These are phyloP conservation scores for Philantomba maxwellii DNA, from an alignment of 2,113 vertebrate genomes.

Conservation along the genomic window DNA sequence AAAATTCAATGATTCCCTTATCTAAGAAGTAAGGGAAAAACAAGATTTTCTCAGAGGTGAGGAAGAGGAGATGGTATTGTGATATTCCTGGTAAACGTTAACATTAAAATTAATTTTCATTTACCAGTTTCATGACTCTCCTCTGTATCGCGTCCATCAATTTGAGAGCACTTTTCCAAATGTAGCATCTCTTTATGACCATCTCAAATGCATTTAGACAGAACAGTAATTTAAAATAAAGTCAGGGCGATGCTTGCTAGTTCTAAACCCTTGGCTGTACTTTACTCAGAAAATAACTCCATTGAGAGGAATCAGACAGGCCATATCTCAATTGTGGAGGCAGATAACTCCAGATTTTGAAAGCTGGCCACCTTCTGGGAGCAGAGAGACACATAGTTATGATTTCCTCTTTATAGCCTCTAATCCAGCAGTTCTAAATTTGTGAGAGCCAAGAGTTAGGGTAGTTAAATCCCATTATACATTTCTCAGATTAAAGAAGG, in stretches of 20 bases:
- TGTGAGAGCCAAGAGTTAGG: not conserved
- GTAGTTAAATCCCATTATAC: not conserved
- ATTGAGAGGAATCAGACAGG: not conserved
- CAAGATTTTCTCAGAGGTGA: not conserved
- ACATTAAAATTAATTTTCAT: not conserved
- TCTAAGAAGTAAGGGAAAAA: not conserved
- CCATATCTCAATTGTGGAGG: not conserved
- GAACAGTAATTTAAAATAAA: slow-evolving; percentile 2
- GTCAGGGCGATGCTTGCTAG: not conserved
- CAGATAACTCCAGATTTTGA: not conserved
- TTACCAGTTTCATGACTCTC: not conserved
- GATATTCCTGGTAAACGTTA: not conserved
- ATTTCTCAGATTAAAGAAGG: slow-evolving; percentile 21
- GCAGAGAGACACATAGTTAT: not conserved
- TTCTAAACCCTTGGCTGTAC: not conserved
- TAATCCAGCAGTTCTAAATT: not conserved
- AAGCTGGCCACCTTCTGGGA: not conserved
- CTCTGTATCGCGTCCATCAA: not conserved
- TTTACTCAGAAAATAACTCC: not conserved
- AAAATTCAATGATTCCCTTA: slow-evolving; percentile 8
- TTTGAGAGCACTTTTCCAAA: not conserved
- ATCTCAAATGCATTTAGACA: not conserved
- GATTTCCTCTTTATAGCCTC: not conserved
- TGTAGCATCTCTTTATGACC: not conserved
- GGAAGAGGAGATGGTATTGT: not conserved